Evolutionary conservation across 2,113 vertebrate species (phyloP).

Genomic region (Brevimyrus niger): DNA sequence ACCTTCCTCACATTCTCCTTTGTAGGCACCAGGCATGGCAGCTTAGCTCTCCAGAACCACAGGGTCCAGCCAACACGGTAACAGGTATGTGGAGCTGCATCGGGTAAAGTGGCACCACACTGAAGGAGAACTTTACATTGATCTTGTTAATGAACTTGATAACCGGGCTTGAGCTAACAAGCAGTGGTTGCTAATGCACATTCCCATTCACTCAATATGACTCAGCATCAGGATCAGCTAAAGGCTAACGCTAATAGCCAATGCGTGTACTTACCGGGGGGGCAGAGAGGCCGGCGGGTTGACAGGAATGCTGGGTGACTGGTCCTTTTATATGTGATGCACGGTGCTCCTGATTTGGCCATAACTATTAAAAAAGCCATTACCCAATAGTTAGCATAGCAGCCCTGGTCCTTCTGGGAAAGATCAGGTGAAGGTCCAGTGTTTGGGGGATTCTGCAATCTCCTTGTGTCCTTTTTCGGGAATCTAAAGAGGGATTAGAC

Average conservation of each 20-base stretch:
- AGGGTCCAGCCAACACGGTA: not conserved
- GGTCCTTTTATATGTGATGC: constrained; percentile 36
- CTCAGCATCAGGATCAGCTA: not conserved
- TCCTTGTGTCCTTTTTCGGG: constrained; percentile 27
- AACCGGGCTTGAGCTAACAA: not conserved
- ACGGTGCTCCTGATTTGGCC: constrained; percentile 39
- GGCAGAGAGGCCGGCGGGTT: constrained; percentile 15
- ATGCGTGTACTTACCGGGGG: constrained; percentile 34
- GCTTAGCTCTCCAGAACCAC: constrained; percentile 16
- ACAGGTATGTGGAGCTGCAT: constrained; percentile 1
- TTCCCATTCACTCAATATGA: not conserved
- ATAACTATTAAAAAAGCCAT: constrained; percentile 42
- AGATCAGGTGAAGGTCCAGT: constrained; percentile 38
- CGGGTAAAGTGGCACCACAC: not conserved
- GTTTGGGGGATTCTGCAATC: constrained; percentile 28
- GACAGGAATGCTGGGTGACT: constrained; percentile 18
- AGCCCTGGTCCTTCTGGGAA: constrained; percentile 29
- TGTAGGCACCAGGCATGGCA: constrained; percentile 55
- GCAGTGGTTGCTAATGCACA: not conserved
- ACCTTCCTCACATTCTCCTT: constrained; percentile 60
- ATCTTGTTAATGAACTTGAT: not conserved
- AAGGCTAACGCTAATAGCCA: not conserved
- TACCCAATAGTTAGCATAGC: constrained; percentile 38
- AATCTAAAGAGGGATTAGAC: constrained; percentile 13
- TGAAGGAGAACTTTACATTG: not conserved